phyloP scores from a whole-genome alignment of 2,113 vertebrate genomes.

The Tragulus kanchil region DNA sequence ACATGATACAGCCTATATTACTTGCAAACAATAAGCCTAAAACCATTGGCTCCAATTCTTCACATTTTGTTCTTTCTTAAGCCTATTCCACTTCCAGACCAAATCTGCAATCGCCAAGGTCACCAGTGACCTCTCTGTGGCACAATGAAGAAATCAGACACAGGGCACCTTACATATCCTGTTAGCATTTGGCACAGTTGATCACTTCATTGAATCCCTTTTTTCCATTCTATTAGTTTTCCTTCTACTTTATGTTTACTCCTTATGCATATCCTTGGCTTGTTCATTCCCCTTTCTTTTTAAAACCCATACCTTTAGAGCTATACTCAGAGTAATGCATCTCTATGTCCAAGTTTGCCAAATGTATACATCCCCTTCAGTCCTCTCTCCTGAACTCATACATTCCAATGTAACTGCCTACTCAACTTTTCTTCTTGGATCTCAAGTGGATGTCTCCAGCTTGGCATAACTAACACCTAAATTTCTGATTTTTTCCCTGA shows the following conservation, averaged over 20 bases:
- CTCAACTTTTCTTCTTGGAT: not conserved
- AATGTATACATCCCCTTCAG: not conserved
- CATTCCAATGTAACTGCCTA: constrained; percentile 10
- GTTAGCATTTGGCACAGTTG: no score
- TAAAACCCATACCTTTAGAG: not conserved
- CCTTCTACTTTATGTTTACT: not conserved
- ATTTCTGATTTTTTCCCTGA: not conserved
- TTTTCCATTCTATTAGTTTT: not conserved
- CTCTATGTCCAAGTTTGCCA: not conserved
- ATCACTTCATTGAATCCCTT: not conserved
- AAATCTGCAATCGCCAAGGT: not conserved
- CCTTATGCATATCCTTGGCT: not conserved
- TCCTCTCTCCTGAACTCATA: not conserved
- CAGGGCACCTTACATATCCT: not conserved
- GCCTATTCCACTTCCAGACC: not conserved
- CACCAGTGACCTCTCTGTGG: not conserved
- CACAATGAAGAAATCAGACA: not conserved
- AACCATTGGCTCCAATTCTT: not conserved
- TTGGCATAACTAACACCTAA: not conserved
- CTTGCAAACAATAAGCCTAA: not conserved
- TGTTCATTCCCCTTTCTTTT: not conserved
- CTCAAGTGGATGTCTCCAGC: not conserved
- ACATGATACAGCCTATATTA: not conserved
- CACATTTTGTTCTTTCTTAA: not conserved
- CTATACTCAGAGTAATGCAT: not conserved